These are phyloP conservation scores for Elmis aenea DNA, from an alignment of 2,888 invertebrate species.

Conservation along the genomic window DNA sequence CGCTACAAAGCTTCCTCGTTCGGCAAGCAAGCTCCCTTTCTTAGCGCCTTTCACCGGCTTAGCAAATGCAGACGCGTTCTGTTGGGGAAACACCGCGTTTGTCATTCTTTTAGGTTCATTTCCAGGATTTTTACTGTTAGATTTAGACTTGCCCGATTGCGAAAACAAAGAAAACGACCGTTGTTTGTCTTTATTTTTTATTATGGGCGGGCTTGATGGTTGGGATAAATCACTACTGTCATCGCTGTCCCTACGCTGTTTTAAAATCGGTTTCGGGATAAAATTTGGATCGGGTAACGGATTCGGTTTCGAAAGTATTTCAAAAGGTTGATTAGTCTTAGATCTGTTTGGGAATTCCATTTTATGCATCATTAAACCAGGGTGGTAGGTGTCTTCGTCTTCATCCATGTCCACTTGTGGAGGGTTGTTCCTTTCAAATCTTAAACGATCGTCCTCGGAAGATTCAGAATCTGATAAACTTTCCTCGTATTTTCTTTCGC, in stretches of 20 bases:
- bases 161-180: slow-evolving; percentile 31
- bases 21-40: slow-evolving; percentile 14
- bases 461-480: slow-evolving; percentile 38
- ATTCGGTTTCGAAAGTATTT: slow-evolving; percentile 55
- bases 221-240: background rate
- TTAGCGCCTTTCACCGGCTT: too few species aligned
- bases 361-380: slow-evolving; percentile 50
- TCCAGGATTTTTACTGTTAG: background rate
- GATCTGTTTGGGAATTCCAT: slow-evolving; percentile 10
- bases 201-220: slow-evolving; percentile 3
- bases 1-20: slow-evolving; percentile 17
- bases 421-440: slow-evolving; percentile 24
- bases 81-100: too few species aligned
- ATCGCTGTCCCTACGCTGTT: slow-evolving; percentile 43
- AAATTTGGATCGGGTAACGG: slow-evolving; percentile 67
- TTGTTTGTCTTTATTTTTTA: slow-evolving; percentile 9
- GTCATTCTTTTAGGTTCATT: too few species aligned
- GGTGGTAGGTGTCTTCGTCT: slow-evolving; percentile 66
- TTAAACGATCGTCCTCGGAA: slow-evolving; percentile 37
- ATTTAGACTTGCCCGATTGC: slow-evolving; percentile 1
- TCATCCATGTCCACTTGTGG: slow-evolving; percentile 37
- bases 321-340: slow-evolving; percentile 54
- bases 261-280: slow-evolving; percentile 75
- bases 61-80: too few species aligned
- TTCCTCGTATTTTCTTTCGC: slow-evolving; percentile 37